These are phyloP conservation scores for Eumeta japonica DNA, from an alignment of 1,140 invertebrate species.

Conservation along the genomic window DNA sequence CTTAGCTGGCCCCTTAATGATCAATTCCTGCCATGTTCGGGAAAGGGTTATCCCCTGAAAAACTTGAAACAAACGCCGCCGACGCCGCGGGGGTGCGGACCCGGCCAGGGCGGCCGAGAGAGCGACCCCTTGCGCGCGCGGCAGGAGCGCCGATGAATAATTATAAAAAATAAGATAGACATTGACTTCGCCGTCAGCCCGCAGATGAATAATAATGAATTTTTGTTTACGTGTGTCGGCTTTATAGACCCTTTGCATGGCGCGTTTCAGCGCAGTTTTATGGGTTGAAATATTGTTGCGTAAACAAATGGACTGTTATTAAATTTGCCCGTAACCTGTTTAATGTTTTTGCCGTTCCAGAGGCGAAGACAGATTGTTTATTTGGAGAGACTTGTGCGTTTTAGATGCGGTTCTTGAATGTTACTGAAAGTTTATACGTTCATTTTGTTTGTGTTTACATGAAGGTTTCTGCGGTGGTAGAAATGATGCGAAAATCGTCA, in stretches of 20 bases:
- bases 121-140: too few relatives aligned
- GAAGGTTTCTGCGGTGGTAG: too few relatives aligned
- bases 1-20: constrained; percentile 53
- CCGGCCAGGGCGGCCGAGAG: too few relatives aligned
- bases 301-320: constrained; percentile 26
- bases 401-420: too few relatives aligned
- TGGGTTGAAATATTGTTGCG: constrained; percentile 28
- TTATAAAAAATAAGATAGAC: constrained; percentile 58
- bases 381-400: too few relatives aligned
- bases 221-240: constrained; percentile 42
- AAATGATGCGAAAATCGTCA: too few relatives aligned
- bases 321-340: constrained; percentile 12
- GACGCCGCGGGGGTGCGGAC: too few relatives aligned
- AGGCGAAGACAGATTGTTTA: too few relatives aligned
- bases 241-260: constrained; percentile 26
- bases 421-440: too few relatives aligned
- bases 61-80: constrained; percentile 57
- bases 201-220: constrained; percentile 53
- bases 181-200: constrained; percentile 46
- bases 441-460: too few relatives aligned
- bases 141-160: constrained; percentile 38
- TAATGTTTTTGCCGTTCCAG: too few relatives aligned
- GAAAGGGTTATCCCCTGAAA: constrained; percentile 55
- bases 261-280: too few relatives aligned
- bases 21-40: constrained; percentile 57